Evolutionary conservation across 2,888 invertebrate species (phyloP).

Genomic region (Ryuthela nishihirai): DNA sequence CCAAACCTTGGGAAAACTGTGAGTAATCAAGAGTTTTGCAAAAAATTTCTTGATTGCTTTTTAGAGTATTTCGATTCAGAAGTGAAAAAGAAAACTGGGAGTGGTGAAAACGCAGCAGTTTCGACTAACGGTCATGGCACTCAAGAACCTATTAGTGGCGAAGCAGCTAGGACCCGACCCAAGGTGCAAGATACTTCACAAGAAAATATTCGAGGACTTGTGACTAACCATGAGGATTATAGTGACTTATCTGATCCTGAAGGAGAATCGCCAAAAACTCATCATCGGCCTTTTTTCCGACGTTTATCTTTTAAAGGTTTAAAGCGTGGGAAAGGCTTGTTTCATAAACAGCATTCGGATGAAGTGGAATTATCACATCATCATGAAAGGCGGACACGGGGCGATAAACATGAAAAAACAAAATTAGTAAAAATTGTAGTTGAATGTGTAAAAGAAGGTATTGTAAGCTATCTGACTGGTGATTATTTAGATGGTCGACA

Average conservation of each 20-base stretch:
- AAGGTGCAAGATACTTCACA: conserved; percentile 35
- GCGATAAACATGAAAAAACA: conserved; percentile 38
- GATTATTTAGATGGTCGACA: conserved; percentile 81
- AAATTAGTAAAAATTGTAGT: conserved; percentile 63
- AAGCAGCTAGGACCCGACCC: conserved; percentile 14
- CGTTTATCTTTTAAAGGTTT: conserved; percentile 83
- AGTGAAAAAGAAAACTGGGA: conserved; percentile 28
- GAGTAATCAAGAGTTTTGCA: conserved; percentile 30
- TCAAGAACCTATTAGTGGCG: conserved; percentile 8
- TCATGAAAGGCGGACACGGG: conserved; percentile 23
- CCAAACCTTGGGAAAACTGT: conserved; percentile 25
- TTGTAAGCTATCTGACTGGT: conserved; percentile 86
- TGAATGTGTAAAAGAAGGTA: conserved; percentile 88
- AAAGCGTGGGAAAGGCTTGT: conserved; percentile 74
- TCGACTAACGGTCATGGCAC: conserved; percentile 21
- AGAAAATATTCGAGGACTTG: conserved; percentile 29
- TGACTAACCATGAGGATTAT: conserved; percentile 41
- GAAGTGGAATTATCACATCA: conserved; percentile 63
- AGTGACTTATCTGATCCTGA: conserved; percentile 69
- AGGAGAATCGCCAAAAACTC: conserved; percentile 68
- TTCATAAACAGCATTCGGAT: conserved; percentile 86
- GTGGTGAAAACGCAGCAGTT: conserved; percentile 9
- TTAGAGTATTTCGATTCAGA: conserved; percentile 34
- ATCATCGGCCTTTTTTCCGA: conserved; percentile 68
- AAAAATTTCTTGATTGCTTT: conserved; percentile 31